Conservation (phyloP, 1,140 invertebrate species). For the Hylaeus anthracinus region DNA sequence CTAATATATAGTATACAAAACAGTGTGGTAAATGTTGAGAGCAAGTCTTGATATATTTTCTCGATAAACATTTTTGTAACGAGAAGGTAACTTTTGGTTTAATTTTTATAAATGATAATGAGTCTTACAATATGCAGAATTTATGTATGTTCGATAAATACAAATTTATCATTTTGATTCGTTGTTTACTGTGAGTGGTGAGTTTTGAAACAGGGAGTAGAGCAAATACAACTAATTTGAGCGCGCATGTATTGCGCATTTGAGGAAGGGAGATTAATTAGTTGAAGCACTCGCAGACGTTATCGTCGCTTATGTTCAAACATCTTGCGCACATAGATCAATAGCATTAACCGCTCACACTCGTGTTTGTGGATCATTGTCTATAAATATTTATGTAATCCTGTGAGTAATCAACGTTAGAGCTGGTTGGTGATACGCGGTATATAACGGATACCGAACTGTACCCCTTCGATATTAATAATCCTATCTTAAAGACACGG, state of each 20-base stretch:
- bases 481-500: too few relatives aligned
- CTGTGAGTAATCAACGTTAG: background rate
- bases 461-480: too few relatives aligned
- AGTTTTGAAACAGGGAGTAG: background rate
- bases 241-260: background rate
- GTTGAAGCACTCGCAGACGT: conserved; percentile 9
- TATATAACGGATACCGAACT: too few relatives aligned
- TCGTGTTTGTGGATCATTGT: background rate
- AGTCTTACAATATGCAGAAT: too few relatives aligned
- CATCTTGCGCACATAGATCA: conserved; percentile 25
- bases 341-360: conserved; percentile 23
- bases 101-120: too few relatives aligned
- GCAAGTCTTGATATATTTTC: too few relatives aligned
- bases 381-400: conserved; percentile 1
- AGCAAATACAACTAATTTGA: background rate
- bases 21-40: too few relatives aligned
- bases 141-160: too few relatives aligned
- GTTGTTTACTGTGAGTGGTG: background rate
- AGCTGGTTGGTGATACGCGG: background rate
- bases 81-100: too few relatives aligned
- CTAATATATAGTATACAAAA: too few relatives aligned
- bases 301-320: conserved; percentile 27
- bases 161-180: too few relatives aligned
- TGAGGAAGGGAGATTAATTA: background rate
- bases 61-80: too few relatives aligned